These are phyloP conservation scores for Drosophila tanythrix DNA, from an alignment of 2,888 invertebrate species.

Conservation along the genomic window DNA sequence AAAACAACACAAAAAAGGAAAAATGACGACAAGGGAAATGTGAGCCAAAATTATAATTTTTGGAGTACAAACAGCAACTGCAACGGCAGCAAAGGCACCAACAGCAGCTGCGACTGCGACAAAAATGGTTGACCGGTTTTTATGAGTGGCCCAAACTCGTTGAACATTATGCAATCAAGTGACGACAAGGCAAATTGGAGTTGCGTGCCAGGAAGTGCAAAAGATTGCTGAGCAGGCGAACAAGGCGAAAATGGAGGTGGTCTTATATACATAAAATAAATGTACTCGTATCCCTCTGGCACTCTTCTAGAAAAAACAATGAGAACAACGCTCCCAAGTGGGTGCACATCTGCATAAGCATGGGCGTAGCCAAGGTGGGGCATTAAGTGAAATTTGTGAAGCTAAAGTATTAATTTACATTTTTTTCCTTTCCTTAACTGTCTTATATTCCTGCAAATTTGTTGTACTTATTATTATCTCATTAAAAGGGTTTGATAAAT, in stretches of 20 bases:
- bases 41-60: slow-evolving; percentile 62
- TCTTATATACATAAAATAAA: slow-evolving; percentile 5
- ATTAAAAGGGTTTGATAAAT: background rate
- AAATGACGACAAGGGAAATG: slow-evolving; percentile 55
- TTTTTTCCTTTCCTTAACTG: background rate
- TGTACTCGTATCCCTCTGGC: background rate
- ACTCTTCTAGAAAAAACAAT: slow-evolving; percentile 1
- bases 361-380: background rate
- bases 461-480: background rate
- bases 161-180: slow-evolving; percentile 73
- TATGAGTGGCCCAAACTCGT: slow-evolving; percentile 59
- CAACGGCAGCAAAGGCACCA: slow-evolving; percentile 17
- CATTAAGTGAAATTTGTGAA: background rate
- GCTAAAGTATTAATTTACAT: background rate
- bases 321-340: background rate
- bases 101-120: slow-evolving; percentile 48
- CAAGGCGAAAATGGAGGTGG: slow-evolving; percentile 35
- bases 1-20: background rate
- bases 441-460: background rate
- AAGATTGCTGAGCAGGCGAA: slow-evolving; percentile 25
- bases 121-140: slow-evolving; percentile 47
- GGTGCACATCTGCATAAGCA: slow-evolving; percentile 11
- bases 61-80: slow-evolving; percentile 44
- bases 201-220: slow-evolving; percentile 75
- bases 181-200: slow-evolving; percentile 78